A percentile compares a stretch with the other conserved stretches of the same genome.
Conservation (phyloP, 2,888 invertebrate species). For the Tinea pellionella region DNA sequence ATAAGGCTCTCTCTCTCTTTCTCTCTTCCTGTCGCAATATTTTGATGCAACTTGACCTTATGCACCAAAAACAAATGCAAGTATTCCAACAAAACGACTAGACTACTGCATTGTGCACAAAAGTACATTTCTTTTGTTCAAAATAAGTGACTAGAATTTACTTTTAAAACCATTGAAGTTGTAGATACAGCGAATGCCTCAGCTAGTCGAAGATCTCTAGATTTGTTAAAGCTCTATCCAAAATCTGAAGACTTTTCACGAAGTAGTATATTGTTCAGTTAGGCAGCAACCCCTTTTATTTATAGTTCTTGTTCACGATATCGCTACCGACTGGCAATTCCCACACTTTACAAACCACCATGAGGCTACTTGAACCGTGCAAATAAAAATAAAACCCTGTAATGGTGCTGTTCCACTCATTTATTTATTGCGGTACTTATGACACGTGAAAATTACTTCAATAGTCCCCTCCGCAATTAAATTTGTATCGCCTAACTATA, state of each 20-base stretch:
- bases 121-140: neutral
- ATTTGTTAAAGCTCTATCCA: neutral
- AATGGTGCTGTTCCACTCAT: slow-evolving; percentile 42
- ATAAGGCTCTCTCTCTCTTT: neutral
- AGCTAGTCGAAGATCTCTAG: neutral
- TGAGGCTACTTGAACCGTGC: slow-evolving; percentile 42
- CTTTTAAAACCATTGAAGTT: neutral
- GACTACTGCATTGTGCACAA: neutral
- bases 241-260: neutral
- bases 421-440: slow-evolving; percentile 33
- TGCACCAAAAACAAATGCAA: too few relatives aligned
- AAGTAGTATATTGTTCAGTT: neutral
- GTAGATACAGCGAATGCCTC: neutral
- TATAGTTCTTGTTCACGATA: slow-evolving; percentile 25
- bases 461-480: neutral
- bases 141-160: neutral
- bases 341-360: slow-evolving; percentile 41
- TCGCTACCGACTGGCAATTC: slow-evolving; percentile 40
- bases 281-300: slow-evolving; percentile 22
- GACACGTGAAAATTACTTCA: neutral
- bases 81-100: too few relatives aligned
- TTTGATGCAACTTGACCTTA: too few relatives aligned
- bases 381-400: slow-evolving; percentile 52
- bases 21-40: too few relatives aligned
- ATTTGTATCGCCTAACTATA: neutral